Conservation (phyloP, 1,140 invertebrate species). For the Trinorchestia longiramus region DNA sequence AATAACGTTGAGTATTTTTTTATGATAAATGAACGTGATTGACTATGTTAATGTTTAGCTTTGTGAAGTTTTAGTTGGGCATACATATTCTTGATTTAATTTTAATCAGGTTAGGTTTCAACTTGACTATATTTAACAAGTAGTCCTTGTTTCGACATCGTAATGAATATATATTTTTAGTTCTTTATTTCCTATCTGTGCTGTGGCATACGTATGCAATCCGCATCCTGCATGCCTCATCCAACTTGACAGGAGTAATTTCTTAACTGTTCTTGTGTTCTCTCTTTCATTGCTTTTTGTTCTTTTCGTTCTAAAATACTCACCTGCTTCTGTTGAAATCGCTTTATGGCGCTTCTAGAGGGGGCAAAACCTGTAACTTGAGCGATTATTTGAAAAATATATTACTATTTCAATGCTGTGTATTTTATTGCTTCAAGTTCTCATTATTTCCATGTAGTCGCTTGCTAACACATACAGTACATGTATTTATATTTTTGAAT, state of each 20-base stretch:
- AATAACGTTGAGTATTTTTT: not conserved
- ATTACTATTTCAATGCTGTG: not conserved
- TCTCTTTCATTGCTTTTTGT: no score
- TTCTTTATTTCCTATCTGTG: not conserved
- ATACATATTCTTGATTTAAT: not conserved
- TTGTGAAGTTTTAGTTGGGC: not conserved
- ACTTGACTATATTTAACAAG: not conserved
- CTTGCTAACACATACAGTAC: no score
- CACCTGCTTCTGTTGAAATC: not conserved
- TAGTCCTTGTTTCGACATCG: not conserved
- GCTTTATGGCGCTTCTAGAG: not conserved
- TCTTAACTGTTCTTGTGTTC: not conserved
- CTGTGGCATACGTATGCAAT: no score
- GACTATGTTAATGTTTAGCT: not conserved
- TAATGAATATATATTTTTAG: not conserved
- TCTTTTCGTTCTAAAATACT: not conserved
- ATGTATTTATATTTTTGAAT: no score
- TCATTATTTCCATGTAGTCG: no score
- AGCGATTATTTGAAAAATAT: not conserved
- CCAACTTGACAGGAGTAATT: not conserved
- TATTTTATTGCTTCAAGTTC: no score
- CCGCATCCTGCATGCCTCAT: no score
- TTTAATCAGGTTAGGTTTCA: not conserved
- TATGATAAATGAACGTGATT: not conserved
- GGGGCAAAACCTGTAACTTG: not conserved